Base-by-base conservation (phyloP, 2,888 invertebrate genomes). In the Morinoia aosen region DNA sequence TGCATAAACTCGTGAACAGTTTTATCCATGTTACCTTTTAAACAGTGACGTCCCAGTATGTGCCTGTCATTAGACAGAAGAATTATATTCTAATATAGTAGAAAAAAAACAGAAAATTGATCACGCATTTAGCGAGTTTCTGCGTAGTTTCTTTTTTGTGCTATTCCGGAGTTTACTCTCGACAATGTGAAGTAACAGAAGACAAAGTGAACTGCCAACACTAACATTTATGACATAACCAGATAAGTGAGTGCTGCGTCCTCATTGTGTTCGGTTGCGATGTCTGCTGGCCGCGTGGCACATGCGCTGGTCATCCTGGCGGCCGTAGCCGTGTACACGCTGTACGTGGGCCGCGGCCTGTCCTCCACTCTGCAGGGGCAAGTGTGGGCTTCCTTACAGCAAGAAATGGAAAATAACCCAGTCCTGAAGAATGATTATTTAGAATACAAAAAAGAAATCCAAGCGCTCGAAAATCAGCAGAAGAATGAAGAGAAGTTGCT, bases 271-370 rank as follows among this genome's bases (percentile, higher is more conserved):
- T 76, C 76, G 33, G 25, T 33, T 10, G 33, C 76, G 25, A 93
- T 95, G 94, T 94, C 95, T 16, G 94, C 95, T 10, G 90, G 14
- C 8, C 95, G 95, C 25, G 88, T 88, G 11, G 10, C 95, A 11
- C 95, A 96, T 91, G 94, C 93, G 40, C 48, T 96, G 56, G 95
- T 96, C 40, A 96, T 96, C 96, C 33, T 96, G 76, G 95, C 58
- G 39, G 95, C 76, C 39, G 95, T 96, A n/a, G 95, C 94, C 14
- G 95, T 57, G 90, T 96, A 96, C 95, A 95, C 96, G n/a, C 14
- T 96, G 12, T 56, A 95, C 61, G 33, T 96, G 19, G 88, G 96
- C 61, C 95, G 95, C 16, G 95, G 94, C 16, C 76, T 96, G 90
- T 96, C 95, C 95, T 58, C 61, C 11, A 95, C 95, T 2, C 61